Conservation (phyloP, 37 sponge, comb jelly and placozoan genomes). For the Diacarnus erythraeanus region DNA sequence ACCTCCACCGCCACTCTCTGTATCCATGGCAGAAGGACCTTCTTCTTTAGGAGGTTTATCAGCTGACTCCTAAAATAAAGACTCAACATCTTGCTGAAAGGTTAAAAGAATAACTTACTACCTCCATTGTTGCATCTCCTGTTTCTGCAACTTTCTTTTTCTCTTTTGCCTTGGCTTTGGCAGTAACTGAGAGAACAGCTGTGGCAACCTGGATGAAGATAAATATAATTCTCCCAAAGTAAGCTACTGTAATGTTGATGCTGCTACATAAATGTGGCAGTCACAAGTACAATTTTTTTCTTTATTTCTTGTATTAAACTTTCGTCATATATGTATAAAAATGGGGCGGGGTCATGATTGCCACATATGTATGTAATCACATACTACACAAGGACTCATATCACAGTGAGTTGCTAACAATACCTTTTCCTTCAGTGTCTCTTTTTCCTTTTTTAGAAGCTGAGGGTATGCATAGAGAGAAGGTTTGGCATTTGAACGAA, state of each 20-base stretch:
- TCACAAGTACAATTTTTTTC: too few species aligned
- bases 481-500: slow-evolving; percentile 89
- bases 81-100: neutral
- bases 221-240: too few species aligned
- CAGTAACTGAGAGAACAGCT: slow-evolving; percentile 94
- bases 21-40: slow-evolving; percentile 5
- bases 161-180: slow-evolving; percentile 75
- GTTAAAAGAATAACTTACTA: neutral
- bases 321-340: too few species aligned
- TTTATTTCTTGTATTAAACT: too few species aligned
- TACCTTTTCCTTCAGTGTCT: slow-evolving; percentile 93
- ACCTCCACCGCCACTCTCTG: slow-evolving; percentile 1
- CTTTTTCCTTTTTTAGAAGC: slow-evolving; percentile 86
- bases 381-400: neutral
- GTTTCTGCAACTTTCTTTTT: slow-evolving; percentile 59
- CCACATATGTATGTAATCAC: too few species aligned
- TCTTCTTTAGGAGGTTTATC: neutral
- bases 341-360: too few species aligned
- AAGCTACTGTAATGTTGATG: too few species aligned
- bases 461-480: slow-evolving; percentile 89
- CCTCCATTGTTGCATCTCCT: slow-evolving; percentile 52
- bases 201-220: slow-evolving; percentile 75
- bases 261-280: too few species aligned
- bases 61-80: neutral
- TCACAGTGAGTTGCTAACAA: too few species aligned